Evolutionary conservation across 2,113 vertebrate species (phyloP), one percentile per base, ranked within the genome.

Genomic region (Epinephelus fuscoguttatus): DNA sequence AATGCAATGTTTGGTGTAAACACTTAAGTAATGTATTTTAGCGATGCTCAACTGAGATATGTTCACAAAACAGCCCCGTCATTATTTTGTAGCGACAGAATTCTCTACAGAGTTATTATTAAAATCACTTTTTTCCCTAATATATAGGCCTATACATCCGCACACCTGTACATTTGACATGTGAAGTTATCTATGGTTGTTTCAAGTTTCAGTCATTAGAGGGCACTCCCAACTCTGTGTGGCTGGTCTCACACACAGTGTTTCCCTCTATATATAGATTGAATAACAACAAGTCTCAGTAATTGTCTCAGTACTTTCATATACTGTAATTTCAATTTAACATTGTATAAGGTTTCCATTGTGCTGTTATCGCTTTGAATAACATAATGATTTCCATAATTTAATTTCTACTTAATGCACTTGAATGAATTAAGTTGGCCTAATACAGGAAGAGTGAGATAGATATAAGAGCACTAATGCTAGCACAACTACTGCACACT

Each of bases 201-300:
- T 66, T 3, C 50, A 19, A 0, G 9, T 47, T 47, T 57, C 0
- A 0, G 60, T 72, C 69, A 57, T 80, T 49, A 80, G 60, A 80
- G 69, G 78, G 69, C 78, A 57, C 78, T 64, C n/a, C 30, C 49
- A 37, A 57, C 59, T 63, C 61, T 64, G 66, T 60, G 47, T 11
- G 45, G 47, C 62, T 42, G 11, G 11, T 42, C 59, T 61, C 21
- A 64, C 42, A 4, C 42, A 4, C 66, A 27, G 42, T 30, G 45
- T 27, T 68, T 21, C 66, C 2, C 49, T 50, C 17, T 50, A 17
- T 50, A 18, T 45, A 37, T 14, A 49, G 47, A 53, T 53, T 3
- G 11, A 45, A 17, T 15, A 15, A 21, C 40, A 64, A n/a, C 53
- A 10, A 66, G 62, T 45, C 42, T 4, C 19, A n/a, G n/a, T 47